phyloP scores from a whole-genome alignment of 2,888 invertebrate genomes.

The Drepanosiphum platanoidis region DNA sequence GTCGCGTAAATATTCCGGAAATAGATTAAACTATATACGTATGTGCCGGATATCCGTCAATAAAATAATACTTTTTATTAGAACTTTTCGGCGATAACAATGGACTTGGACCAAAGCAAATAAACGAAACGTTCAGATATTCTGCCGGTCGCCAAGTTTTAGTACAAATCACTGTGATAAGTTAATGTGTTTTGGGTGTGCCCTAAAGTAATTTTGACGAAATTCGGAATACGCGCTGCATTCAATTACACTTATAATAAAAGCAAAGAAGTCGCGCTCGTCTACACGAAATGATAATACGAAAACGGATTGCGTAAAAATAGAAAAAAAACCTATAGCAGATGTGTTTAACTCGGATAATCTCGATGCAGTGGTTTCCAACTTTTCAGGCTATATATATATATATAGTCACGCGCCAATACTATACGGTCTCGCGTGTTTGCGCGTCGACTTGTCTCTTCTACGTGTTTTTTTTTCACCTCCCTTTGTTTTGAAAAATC shows the following conservation, averaged over 20 bases:
- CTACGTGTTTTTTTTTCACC: too few relatives aligned
- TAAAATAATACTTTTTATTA: conserved; percentile 15
- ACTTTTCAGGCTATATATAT: too few relatives aligned
- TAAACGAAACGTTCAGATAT: conserved; percentile 10
- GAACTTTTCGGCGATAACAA: conserved; percentile 25
- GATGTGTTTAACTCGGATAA: not conserved
- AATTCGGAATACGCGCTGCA: not conserved
- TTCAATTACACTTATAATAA: not conserved
- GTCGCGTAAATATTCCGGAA: too few relatives aligned
- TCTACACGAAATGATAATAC: not conserved
- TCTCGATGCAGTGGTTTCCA: too few relatives aligned
- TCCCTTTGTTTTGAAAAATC: not conserved
- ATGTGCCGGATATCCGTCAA: not conserved
- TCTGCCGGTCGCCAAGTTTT: conserved; percentile 5
- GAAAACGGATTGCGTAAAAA: not conserved
- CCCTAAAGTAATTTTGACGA: not conserved
- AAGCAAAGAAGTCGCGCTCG: not conserved
- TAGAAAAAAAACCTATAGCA: not conserved
- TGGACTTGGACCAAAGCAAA: conserved; percentile 16
- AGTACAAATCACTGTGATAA: conserved; percentile 3
- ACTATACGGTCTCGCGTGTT: not conserved
- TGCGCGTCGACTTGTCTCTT: not conserved
- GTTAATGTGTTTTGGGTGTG: conserved; percentile 4
- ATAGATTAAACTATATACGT: too few relatives aligned
- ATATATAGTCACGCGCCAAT: too few relatives aligned